Evolutionary conservation across 2,888 invertebrate genomes (phyloP).

Genomic region (Drosophila nigricruria): DNA sequence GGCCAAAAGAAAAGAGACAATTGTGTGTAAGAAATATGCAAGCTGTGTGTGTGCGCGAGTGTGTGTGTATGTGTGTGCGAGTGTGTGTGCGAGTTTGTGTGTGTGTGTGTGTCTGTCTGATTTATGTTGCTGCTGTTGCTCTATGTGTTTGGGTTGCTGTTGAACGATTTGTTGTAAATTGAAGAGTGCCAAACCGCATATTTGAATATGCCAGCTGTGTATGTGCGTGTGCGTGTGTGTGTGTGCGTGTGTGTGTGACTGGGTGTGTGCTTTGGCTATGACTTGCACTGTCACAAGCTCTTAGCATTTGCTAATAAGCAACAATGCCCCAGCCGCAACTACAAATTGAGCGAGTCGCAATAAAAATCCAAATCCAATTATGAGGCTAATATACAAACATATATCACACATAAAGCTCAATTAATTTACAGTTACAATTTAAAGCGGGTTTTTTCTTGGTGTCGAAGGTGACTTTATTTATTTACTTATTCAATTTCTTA

Average conservation of each 20-base stretch:
- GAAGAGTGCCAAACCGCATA: constrained; percentile 78
- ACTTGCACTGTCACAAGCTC: constrained; percentile 25
- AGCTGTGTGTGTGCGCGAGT: constrained; percentile 26
- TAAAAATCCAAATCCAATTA: constrained; percentile 2
- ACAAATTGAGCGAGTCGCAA: constrained; percentile 3
- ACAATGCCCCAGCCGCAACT: constrained; percentile 31
- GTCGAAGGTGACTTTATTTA: neutral
- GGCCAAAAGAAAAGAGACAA: constrained; percentile 74
- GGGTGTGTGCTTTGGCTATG: constrained; percentile 10
- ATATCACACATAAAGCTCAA: neutral
- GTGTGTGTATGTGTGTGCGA: constrained; percentile 14
- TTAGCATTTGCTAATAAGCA: constrained; percentile 49
- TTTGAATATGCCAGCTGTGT: constrained; percentile 67
- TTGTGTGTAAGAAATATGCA: constrained; percentile 76
- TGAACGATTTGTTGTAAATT: constrained; percentile 75
- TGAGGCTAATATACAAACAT: constrained; percentile 1
- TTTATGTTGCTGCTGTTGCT: constrained; percentile 52
- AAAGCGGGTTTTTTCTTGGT: neutral
- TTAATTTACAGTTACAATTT: neutral
- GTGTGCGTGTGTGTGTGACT: constrained; percentile 6
- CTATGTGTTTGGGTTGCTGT: constrained; percentile 45
- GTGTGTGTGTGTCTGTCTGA: constrained; percentile 45
- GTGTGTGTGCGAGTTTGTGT: constrained; percentile 9
- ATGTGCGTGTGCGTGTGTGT: constrained; percentile 11
- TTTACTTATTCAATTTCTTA: neutral